Evolutionary conservation across 2,113 vertebrate species (phyloP), one percentile per base, ranked within the genome.

Genomic region (Miniopterus natalensis): DNA sequence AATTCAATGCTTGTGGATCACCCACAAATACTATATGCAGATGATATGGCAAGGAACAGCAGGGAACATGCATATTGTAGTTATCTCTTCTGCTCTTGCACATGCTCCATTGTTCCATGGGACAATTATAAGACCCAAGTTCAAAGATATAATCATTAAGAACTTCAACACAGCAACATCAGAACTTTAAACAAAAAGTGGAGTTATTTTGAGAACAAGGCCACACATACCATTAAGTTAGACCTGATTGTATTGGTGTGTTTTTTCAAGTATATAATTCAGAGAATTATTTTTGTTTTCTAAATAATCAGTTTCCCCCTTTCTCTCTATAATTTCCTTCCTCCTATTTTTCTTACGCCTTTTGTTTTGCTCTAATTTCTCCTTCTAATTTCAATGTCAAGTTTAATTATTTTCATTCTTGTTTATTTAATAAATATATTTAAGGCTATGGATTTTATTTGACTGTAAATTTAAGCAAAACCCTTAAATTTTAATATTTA

Each of bases 371-470:
- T 65, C 25, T 65, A 65, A 47, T 9, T 77, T 86, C 68, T 49
- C 40, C 6, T 36, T 36, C 36, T 36, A 36, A 68, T 7, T 68
- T 70, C 3, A 77, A 68, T 77, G 15, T 51, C 23, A 40, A 49
- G 29, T 85, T 86, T 29, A 86, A 45, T 47, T 66, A 92, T 45
- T 92, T 92, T 57, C 5, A 77, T 77, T 77, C 27, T 77, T 83
- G 29, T 45, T 90, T 63, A 27, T 85, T 77, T 63, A 51, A 84
- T 49, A 63, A 51, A 74, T 21, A 57, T 55, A 85, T 78, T 85
- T 84, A 47, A 77, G 21, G 29, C 13, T 92, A 36, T 59, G 23
- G 31, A 47, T 57, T 85, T 85, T 55, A 66, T 47, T 74, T 13
- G 4, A 36, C 15, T 77, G 47, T 75, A 53, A 77, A 5, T 36